Evolutionary conservation across 2,113 vertebrate genomes (phyloP), one percentile per base, ranked within the genome.

Genomic region (Corvus moneduloides): DNA sequence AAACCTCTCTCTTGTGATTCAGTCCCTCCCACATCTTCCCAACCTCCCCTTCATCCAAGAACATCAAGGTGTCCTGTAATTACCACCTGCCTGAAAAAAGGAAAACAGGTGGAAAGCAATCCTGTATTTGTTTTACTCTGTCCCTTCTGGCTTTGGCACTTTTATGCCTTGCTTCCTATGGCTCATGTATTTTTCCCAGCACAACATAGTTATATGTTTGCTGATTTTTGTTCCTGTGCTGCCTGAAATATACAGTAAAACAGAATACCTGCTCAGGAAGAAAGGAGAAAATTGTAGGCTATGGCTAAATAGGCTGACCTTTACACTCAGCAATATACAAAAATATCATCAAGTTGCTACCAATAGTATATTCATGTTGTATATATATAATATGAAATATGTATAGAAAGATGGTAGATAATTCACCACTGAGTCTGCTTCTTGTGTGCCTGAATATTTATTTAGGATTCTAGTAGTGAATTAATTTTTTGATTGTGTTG

Each of bases 81-180:
- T 94, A 84, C 87, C 68, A 87, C 55, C 59, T 88, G 80, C 79
- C 68, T 51, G 61, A 78, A 77, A 81, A 78, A 77, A 74, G 54
- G 59, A 76, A 93, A 93, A 74, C 87, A 86, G 59, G 68, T 94
- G 93, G 62, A 94, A 96, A 91, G 33, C 24, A 93, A 69, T 87
- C 58, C 23, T 58, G 27, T 75, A 22, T 73, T 91, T 95, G 66
- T 87, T 95, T 93, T 87, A 85, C 17, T 37, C 37, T 46, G 33
- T 85, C 46, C 16, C 48, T 87, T 90, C 33, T 76, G n/a, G 41
- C 63, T 96, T 80, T 66, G 39, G n/a, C 55, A 62, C 39, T 87
- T 91, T 19, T 15, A 15, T 90, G 48, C 39, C 59, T 80, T 77
- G 27, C 59, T 93, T 89, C 87, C 71, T 77, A 23, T 55, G 33